Percentiles rank a stretch among this genome's conserved stretches.
Conservation (phyloP, 2,113 vertebrate species). For the Laterallus jamaicensis region DNA sequence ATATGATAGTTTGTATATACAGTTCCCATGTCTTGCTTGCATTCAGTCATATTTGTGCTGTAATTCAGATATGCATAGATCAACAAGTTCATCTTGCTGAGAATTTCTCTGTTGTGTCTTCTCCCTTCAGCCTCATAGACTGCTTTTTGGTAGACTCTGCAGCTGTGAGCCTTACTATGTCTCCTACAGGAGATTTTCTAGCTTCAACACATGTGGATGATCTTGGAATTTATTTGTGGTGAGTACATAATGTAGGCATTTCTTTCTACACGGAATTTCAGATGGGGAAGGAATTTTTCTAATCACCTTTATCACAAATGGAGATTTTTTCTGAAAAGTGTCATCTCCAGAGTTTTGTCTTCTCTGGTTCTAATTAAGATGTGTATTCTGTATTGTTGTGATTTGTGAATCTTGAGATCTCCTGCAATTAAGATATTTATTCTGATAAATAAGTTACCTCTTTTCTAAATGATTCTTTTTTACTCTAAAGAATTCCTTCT, state of each 20-base stretch:
- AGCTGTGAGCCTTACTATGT: conserved; percentile 88
- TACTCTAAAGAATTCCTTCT: neutral
- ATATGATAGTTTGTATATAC: neutral
- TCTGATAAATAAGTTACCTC: neutral
- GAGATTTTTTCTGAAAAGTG: neutral
- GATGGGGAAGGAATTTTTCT: neutral
- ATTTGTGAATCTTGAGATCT: neutral
- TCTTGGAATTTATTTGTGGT: conserved; percentile 94
- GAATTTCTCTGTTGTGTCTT: neutral
- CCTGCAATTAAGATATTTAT: neutral
- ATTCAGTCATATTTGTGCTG: neutral
- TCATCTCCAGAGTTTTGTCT: neutral
- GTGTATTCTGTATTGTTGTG: neutral
- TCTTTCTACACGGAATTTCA: neutral
- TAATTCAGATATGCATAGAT: neutral
- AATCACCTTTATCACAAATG: neutral
- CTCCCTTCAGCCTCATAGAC: conserved; percentile 85
- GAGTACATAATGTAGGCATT: conserved; percentile 45
- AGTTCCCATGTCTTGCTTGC: neutral
- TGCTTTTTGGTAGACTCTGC: conserved; percentile 89
- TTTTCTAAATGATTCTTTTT: neutral
- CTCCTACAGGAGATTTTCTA: conserved; percentile 94
- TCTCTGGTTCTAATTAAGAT: neutral
- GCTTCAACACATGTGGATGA: conserved; percentile 91
- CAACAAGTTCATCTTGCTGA: neutral